Conservation (phyloP, 2,888 invertebrate species). For the Apodemia duryi region DNA sequence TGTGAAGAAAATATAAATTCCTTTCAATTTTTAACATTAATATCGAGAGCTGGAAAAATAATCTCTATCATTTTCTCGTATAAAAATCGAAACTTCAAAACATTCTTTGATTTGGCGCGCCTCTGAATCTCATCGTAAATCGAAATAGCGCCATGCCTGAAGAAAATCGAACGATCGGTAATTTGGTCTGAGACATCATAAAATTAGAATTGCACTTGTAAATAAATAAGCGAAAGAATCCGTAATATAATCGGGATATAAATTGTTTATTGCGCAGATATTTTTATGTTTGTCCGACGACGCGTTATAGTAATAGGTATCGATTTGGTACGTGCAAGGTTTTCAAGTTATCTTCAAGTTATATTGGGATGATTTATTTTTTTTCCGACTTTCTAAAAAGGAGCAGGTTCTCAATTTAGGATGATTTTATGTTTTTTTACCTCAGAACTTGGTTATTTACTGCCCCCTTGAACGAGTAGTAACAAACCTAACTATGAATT, state of each 20-base stretch:
- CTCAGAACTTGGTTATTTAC: no score
- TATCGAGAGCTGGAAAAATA: no score
- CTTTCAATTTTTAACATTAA: no score
- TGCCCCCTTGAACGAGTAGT: no score
- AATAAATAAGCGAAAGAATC: constrained; percentile 7
- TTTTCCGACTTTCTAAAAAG: neutral
- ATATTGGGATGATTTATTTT: neutral
- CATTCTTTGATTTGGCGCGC: neutral
- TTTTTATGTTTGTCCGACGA: neutral
- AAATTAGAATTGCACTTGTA: constrained; percentile 22
- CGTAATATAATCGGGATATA: neutral
- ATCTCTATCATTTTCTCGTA: no score
- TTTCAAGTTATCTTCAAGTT: neutral
- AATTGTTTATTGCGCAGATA: constrained; percentile 3
- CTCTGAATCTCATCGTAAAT: constrained; percentile 3
- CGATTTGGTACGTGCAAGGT: neutral
- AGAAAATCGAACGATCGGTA: constrained; percentile 21
- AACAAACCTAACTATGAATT: no score
- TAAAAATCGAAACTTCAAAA: neutral
- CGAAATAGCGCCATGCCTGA: constrained; percentile 9
- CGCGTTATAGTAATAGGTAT: neutral
- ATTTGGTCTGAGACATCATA: constrained; percentile 32
- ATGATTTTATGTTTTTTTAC: no score
- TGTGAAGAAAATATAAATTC: no score
- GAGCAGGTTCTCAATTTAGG: no score